phyloP scores from a whole-genome alignment of 2,113 vertebrate species.

The Pluvianellus socialis region DNA sequence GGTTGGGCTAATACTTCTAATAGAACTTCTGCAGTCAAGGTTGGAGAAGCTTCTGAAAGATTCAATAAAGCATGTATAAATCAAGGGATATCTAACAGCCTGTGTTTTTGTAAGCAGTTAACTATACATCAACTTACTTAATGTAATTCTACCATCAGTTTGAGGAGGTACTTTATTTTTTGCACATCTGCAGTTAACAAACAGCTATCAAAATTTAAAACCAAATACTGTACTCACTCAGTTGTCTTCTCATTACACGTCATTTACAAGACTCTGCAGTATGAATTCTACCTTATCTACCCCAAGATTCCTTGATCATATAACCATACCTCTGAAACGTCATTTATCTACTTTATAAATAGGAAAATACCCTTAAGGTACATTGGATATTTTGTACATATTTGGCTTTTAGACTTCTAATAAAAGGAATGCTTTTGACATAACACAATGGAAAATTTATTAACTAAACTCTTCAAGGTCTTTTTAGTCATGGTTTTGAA shows the following conservation, averaged over 20 bases:
- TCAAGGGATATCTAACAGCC: neutral
- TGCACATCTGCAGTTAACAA: neutral
- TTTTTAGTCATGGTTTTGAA: constrained; percentile 52
- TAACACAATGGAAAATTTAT: constrained; percentile 27
- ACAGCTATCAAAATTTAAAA: neutral
- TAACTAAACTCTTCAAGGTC: constrained; percentile 61
- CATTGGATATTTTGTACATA: constrained; percentile 1
- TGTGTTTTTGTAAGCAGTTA: neutral
- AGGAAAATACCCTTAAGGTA: constrained; percentile 29
- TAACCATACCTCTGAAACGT: neutral
- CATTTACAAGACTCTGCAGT: neutral
- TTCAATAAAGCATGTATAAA: neutral
- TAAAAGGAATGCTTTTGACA: constrained; percentile 24
- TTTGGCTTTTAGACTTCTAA: constrained; percentile 49
- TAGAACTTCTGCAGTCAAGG: neutral
- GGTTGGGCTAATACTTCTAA: neutral
- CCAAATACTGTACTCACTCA: neutral
- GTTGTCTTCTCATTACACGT: neutral
- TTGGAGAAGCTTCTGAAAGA: neutral
- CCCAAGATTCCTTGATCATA: neutral
- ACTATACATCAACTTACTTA: neutral
- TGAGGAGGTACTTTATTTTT: neutral
- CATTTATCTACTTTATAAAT: neutral
- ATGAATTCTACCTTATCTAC: neutral
- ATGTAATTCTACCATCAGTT: neutral